Evolutionary conservation across 2,888 invertebrate genomes (phyloP), one percentile per base, ranked within the genome.

Genomic region (Macaria liturata): DNA sequence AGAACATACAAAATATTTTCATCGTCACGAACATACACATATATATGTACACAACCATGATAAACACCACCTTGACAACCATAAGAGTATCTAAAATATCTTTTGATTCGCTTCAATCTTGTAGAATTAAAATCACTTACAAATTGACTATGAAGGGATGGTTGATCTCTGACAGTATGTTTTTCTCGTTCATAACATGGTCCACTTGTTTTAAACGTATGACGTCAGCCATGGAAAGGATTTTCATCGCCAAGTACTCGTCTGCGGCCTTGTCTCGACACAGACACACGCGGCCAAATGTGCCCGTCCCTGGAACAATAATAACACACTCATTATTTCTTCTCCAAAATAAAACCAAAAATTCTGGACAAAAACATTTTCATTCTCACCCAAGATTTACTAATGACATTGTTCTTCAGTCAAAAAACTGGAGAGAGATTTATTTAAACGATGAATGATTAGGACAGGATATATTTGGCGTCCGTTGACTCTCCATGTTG

Each of bases 141-240:
- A 84, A 70, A 70, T 97, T 97, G 57, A 99, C 98, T 78, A 99
- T 96, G 91, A 99, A 99, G 53, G 99, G 99, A 93, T 99, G 98
- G 74, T 95, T 94, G 72, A 99, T 95, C 91, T 97, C 96, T 65
- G 95, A 94, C 62, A 99, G 93, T 75, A 99, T 98, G 75, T 95
- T 96, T 86, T 98, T 98, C 91, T 99, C 99, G 86, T 98, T 99
- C 93, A 97, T 97, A 64, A 99, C 98, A 88, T 99, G 99, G 76
- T 98, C 98, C 72, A 98, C 97, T 93, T 99, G 99, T 88, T 98
- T 97, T 72, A 97, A 93, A 78, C 97, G 95, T 76, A 99, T 97
- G 66, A 99, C 97, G 86, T 98, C 98, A 46, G 96, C 95, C 93
- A 99, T 97, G 59, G 97, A 96, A 67, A 99, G 93, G 69, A 98